Conservation (phyloP, 2,797 vertebrate species). For the Eulemur rubriventer region DNA sequence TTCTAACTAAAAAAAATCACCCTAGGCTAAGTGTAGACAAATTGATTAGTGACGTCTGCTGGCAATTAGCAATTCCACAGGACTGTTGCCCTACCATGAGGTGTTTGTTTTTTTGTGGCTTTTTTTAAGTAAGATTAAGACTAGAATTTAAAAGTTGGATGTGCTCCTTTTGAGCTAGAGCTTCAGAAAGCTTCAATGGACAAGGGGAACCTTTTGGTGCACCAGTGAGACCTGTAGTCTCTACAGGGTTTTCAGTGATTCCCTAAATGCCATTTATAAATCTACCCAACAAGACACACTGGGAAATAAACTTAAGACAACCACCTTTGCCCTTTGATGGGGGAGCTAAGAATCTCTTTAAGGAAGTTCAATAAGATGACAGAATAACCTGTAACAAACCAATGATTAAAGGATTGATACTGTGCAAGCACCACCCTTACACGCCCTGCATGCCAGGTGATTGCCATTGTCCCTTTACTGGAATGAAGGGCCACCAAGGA, state of each 20-base stretch:
- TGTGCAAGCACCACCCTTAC: neutral
- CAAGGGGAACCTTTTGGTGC: neutral
- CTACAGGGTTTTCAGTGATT: neutral
- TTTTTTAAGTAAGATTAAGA: neutral
- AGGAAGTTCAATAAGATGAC: neutral
- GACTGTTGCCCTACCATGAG: neutral
- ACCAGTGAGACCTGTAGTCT: neutral
- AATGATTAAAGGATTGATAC: neutral
- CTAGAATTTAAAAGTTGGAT: neutral
- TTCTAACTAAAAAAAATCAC: conserved; percentile 42
- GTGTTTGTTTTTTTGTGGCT: neutral
- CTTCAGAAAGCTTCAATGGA: neutral
- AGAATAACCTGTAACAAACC: neutral
- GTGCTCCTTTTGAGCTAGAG: fast-evolving
- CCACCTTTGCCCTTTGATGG: neutral
- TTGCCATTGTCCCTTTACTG: neutral
- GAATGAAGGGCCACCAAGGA: neutral
- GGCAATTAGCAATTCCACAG: conserved; percentile 1
- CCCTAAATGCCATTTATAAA: neutral
- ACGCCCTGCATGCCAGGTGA: neutral
- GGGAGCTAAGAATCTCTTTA: neutral
- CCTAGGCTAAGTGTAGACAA: conserved; percentile 58
- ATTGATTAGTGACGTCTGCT: neutral
- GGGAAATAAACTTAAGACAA: neutral
- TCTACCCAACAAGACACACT: fast-evolving